These are phyloP conservation scores for Sarcophaga rosellei DNA, from an alignment of 2,888 invertebrate species.

Conservation along the genomic window DNA sequence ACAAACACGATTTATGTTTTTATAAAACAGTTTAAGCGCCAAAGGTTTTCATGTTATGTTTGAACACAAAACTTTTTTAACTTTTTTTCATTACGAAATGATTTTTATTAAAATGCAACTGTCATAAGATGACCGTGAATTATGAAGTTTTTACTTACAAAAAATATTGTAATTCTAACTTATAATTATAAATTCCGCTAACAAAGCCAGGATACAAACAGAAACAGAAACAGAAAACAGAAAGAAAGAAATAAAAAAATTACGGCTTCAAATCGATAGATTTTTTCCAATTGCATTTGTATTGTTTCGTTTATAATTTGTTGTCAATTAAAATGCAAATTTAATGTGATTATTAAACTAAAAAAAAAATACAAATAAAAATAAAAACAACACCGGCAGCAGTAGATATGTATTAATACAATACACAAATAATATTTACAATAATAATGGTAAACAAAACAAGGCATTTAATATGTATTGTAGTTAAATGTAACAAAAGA, in stretches of 20 bases:
- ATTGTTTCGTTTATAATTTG: conserved; percentile 58
- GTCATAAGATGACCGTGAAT: conserved; percentile 64
- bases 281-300: background rate
- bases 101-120: conserved; percentile 58
- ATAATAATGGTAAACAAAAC: conserved; percentile 29
- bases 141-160: conserved; percentile 14
- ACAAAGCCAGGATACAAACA: conserved; percentile 25
- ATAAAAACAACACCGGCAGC: background rate
- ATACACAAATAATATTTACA: background rate
- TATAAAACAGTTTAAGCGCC: conserved; percentile 47
- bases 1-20: conserved; percentile 56
- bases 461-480: conserved; percentile 33
- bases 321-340: conserved; percentile 68
- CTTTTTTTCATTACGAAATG: no score
- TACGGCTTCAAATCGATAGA: conserved; percentile 33
- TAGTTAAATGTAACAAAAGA: conserved; percentile 47
- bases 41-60: conserved; percentile 54
- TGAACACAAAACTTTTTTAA: background rate
- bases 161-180: conserved; percentile 23
- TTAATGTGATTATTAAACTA: conserved; percentile 60
- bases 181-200: conserved; percentile 55
- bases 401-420: background rate
- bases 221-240: background rate
- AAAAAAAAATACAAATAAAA: conserved; percentile 8
- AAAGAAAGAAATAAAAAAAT: conserved; percentile 32